A percentile compares a stretch with the other conserved stretches of the same genome.
Conservation (phyloP, 2,888 invertebrate species). For the Abscondita cerata region DNA sequence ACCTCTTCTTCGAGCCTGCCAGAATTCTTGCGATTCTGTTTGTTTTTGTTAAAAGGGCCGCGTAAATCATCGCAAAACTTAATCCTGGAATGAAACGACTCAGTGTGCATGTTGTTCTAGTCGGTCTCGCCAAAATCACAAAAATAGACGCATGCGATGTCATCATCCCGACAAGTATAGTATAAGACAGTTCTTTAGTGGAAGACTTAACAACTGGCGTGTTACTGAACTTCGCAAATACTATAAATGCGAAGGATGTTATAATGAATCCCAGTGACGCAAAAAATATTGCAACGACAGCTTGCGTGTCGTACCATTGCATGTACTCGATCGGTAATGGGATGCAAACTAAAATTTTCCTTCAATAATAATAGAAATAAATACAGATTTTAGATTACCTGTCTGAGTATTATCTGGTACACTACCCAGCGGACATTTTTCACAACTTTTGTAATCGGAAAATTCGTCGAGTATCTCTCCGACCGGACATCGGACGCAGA, state of each 20-base stretch:
- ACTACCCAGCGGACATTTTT: constrained; percentile 67
- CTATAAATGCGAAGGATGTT: constrained; percentile 65
- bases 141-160: constrained; percentile 68
- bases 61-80: constrained; percentile 77
- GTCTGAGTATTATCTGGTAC: constrained; percentile 70
- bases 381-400: constrained; percentile 58
- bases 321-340: constrained; percentile 68
- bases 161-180: constrained; percentile 70
- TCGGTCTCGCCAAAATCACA: constrained; percentile 69
- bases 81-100: constrained; percentile 62
- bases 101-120: constrained; percentile 63
- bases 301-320: constrained; percentile 68
- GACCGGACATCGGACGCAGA: constrained; percentile 71
- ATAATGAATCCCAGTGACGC: constrained; percentile 69
- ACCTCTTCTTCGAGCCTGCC: constrained; percentile 74
- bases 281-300: constrained; percentile 67
- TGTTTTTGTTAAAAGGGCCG: constrained; percentile 77
- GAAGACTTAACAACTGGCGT: constrained; percentile 81
- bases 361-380: constrained; percentile 26
- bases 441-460: constrained; percentile 63
- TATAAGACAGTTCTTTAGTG: constrained; percentile 71
- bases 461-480: constrained; percentile 65
- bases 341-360: constrained; percentile 66
- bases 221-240: constrained; percentile 72
- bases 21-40: constrained; percentile 79